A percentile compares a stretch with the other conserved stretches of the same genome.
These are phyloP conservation scores for Urosaurus nigricauda DNA, from an alignment of 2,797 vertebrate species.

Conservation along the genomic window DNA sequence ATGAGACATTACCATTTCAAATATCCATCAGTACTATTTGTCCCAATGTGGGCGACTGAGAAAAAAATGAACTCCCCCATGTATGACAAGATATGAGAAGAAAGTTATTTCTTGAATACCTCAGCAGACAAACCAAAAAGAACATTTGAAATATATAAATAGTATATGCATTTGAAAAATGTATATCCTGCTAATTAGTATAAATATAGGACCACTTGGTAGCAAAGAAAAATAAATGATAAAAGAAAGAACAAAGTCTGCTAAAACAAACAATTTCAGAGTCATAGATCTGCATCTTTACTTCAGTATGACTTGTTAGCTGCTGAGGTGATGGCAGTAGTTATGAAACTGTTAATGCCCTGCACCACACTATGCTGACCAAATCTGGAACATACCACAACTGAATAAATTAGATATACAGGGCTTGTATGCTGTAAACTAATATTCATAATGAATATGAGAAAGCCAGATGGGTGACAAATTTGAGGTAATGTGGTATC, in stretches of 20 bases:
- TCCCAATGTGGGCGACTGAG: background rate
- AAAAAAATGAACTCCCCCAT: background rate
- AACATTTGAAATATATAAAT: background rate
- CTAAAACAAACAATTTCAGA: background rate
- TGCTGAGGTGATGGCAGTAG: background rate
- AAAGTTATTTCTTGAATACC: background rate
- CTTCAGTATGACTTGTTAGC: background rate
- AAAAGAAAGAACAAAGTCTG: background rate
- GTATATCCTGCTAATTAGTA: background rate
- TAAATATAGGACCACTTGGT: background rate
- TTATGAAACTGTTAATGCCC: background rate
- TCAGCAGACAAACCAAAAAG: background rate
- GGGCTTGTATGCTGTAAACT: too few relatives aligned
- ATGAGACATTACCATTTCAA: background rate
- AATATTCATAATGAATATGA: too few relatives aligned
- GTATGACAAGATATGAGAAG: background rate
- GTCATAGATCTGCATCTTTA: background rate
- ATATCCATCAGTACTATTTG: slow-evolving; percentile 11
- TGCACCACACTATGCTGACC: background rate
- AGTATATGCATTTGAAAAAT: background rate
- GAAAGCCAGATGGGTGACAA: too few relatives aligned
- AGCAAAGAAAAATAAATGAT: background rate
- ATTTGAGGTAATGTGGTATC: too few relatives aligned
- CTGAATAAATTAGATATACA: too few relatives aligned
- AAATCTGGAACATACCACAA: background rate